Conservation (phyloP, 2,888 invertebrate genomes). For the Agrotis puta region DNA sequence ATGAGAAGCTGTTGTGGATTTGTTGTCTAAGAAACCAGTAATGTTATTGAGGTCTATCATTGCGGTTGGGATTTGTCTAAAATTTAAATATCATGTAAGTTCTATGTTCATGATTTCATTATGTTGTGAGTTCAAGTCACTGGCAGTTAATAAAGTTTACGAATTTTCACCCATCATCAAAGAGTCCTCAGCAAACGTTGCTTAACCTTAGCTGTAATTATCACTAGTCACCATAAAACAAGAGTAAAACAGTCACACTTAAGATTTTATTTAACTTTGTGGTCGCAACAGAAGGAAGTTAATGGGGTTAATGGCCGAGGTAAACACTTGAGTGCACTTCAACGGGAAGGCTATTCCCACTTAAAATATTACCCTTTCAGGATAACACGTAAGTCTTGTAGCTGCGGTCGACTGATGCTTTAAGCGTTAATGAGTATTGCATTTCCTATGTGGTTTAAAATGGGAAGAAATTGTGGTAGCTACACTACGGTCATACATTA, state of each 20-base stretch:
- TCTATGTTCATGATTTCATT: too few relatives aligned
- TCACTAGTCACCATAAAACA: background rate
- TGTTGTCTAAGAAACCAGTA: too few relatives aligned
- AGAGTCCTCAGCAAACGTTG: too few relatives aligned
- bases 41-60: too few relatives aligned
- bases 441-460: slow-evolving; percentile 38
- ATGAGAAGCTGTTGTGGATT: too few relatives aligned
- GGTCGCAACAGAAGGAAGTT: slow-evolving; percentile 68
- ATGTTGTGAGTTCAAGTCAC: too few relatives aligned
- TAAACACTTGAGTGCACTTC: slow-evolving; percentile 85
- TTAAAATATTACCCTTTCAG: slow-evolving; percentile 89
- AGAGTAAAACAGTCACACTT: slow-evolving; percentile 34
- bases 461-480: slow-evolving; percentile 1
- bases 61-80: too few relatives aligned
- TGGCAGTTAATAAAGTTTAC: too few relatives aligned
- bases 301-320: slow-evolving; percentile 84
- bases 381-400: slow-evolving; percentile 79
- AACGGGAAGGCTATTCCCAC: slow-evolving; percentile 79
- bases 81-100: too few relatives aligned
- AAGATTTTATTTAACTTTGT: slow-evolving; percentile 59
- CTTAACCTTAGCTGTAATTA: too few relatives aligned
- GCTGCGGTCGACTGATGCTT: slow-evolving; percentile 74
- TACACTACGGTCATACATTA: too few relatives aligned
- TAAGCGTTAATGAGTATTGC: slow-evolving; percentile 65
- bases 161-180: too few relatives aligned